These are phyloP conservation scores for Scrobipalpa atriplicella DNA, from an alignment of 2,888 invertebrate species.

Conservation along the genomic window DNA sequence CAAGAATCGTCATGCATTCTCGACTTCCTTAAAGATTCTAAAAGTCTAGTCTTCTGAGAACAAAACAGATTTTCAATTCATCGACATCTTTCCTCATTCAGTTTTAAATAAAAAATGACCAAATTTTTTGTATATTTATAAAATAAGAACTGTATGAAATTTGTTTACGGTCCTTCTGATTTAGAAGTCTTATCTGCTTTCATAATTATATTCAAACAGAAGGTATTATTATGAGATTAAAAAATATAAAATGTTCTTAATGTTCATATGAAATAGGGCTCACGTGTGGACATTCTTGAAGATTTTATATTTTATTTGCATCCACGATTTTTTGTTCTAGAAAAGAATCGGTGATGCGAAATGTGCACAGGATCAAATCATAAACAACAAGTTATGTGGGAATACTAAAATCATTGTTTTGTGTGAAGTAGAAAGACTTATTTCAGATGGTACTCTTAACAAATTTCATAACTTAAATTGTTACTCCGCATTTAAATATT, in stretches of 20 bases:
- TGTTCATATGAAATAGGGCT: constrained; percentile 63
- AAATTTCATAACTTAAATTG: constrained; percentile 49
- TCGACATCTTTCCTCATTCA: constrained; percentile 49
- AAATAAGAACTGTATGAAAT: constrained; percentile 50
- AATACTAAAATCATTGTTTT: not conserved
- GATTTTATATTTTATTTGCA: constrained; percentile 60
- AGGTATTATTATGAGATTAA: constrained; percentile 30
- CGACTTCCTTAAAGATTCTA: not conserved
- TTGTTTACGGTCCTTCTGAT: constrained; percentile 38
- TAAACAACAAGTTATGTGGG: constrained; percentile 9
- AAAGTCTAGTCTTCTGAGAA: constrained; percentile 52
- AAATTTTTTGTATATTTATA: constrained; percentile 70
- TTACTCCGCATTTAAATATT: constrained; percentile 62
- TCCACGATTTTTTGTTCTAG: constrained; percentile 35
- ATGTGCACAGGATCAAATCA: constrained; percentile 44
- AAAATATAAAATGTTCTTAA: constrained; percentile 59
- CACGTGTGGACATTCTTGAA: constrained; percentile 57
- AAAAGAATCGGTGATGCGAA: constrained; percentile 20
- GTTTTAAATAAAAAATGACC: constrained; percentile 61
- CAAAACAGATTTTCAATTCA: constrained; percentile 51
- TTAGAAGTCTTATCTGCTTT: not conserved
- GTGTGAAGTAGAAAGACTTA: not conserved
- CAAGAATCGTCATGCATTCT: constrained; percentile 46
- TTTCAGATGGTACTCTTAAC: constrained; percentile 34
- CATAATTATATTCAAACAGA: constrained; percentile 31